A percentile compares a stretch with the other conserved stretches of the same genome.
Conservation (phyloP, 2,888 invertebrate species). For the Sycophila texana region DNA sequence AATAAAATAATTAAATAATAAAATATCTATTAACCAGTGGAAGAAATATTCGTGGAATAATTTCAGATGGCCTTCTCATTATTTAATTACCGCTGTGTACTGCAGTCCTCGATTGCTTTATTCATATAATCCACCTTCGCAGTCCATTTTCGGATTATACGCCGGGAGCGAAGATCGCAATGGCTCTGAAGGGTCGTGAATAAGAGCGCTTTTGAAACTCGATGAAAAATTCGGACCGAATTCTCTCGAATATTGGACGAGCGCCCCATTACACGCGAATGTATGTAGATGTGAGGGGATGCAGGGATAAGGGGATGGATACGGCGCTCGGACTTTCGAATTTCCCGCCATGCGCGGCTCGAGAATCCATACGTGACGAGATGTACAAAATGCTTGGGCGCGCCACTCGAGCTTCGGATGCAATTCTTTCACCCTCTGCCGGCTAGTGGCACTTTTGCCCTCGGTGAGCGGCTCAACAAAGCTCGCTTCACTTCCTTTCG, state of each 20-base stretch:
- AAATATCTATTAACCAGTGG: too few species aligned
- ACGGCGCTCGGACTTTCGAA: constrained; percentile 22
- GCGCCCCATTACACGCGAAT: not conserved
- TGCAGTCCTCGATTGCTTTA: not conserved
- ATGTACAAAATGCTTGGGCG: constrained; percentile 25
- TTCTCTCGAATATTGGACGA: constrained; percentile 12
- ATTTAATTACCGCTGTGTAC: not conserved
- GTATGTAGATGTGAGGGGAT: not conserved
- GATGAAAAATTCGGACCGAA: constrained; percentile 36
- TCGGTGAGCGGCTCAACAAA: not conserved
- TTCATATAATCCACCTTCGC: not conserved
- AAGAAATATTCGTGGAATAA: too few species aligned
- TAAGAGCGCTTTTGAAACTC: constrained; percentile 17
- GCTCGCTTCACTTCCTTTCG: not conserved
- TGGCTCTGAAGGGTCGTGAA: not conserved
- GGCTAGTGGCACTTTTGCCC: not conserved
- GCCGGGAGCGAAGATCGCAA: not conserved
- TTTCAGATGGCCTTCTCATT: not conserved
- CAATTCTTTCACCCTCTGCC: constrained; percentile 29
- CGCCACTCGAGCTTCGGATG: not conserved
- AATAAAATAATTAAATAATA: too few species aligned
- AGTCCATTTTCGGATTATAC: not conserved
- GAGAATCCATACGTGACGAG: constrained; percentile 38
- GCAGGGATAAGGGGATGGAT: not conserved
- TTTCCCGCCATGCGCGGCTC: constrained; percentile 40